These are phyloP conservation scores for Meleagris gallopavo DNA, from an alignment of 2,113 vertebrate species.

Conservation along the genomic window DNA sequence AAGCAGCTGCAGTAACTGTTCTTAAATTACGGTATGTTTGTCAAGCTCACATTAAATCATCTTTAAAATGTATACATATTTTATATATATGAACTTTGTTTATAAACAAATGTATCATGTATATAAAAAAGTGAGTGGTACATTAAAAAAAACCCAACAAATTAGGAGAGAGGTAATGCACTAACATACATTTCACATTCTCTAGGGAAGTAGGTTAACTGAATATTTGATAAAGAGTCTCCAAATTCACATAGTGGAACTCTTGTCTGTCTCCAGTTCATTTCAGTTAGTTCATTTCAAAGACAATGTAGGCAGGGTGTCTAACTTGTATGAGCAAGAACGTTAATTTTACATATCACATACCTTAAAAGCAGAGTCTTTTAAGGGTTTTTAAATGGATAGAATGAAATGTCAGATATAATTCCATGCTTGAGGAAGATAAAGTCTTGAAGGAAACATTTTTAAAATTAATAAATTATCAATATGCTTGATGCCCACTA, in stretches of 20 bases:
- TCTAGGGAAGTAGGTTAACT: background rate
- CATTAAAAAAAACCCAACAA: background rate
- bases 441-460: background rate
- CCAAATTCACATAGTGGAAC: background rate
- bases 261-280: background rate
- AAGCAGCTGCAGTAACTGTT: background rate
- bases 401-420: background rate
- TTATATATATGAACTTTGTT: background rate
- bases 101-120: background rate
- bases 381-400: background rate
- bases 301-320: background rate
- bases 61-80: background rate
- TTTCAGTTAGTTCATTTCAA: background rate
- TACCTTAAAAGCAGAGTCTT: background rate
- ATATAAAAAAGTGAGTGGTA: background rate
- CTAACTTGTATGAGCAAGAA: background rate
- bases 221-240: slow-evolving; percentile 1
- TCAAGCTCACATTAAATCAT: background rate
- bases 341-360: background rate
- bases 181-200: background rate
- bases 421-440: background rate
- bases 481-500: background rate
- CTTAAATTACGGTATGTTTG: background rate
- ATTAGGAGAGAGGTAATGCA: background rate
- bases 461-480: background rate